phyloP scores from a whole-genome alignment of 2,113 vertebrate species.

The Rousettus leschenaultii region DNA sequence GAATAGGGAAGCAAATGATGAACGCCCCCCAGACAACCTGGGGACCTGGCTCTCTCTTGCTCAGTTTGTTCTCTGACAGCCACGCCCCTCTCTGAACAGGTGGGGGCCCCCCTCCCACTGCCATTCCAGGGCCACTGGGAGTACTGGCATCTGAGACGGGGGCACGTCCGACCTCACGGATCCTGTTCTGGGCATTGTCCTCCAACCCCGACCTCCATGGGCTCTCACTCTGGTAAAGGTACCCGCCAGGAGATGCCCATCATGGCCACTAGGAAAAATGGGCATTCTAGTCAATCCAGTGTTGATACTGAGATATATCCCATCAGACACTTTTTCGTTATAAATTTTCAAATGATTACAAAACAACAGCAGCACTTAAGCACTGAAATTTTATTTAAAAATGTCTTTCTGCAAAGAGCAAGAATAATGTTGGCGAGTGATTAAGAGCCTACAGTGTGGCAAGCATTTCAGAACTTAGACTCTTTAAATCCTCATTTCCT shows the following conservation, averaged over 20 bases:
- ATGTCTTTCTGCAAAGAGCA: not conserved
- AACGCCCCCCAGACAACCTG: not conserved
- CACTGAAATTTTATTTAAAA: not conserved
- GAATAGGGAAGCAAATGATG: rapidly evolving
- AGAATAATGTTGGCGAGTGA: not conserved
- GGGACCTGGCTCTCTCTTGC: not conserved
- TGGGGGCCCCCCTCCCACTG: not conserved
- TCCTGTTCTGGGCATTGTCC: not conserved
- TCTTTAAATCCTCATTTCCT: not conserved
- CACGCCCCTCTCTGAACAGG: rapidly evolving
- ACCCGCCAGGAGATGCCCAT: not conserved
- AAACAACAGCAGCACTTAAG: not conserved
- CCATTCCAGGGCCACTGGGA: not conserved
- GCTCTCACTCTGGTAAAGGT: not conserved
- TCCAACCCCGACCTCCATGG: rapidly evolving
- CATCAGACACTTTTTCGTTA: rapidly evolving
- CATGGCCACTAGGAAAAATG: not conserved
- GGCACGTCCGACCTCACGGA: rapidly evolving
- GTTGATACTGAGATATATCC: not conserved
- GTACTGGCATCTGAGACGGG: not conserved
- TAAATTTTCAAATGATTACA: not conserved
- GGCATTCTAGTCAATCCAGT: rapidly evolving
- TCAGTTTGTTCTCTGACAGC: not conserved
- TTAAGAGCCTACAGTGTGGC: not conserved
- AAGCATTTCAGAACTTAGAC: not conserved